Percentiles rank a stretch among this genome's conserved stretches.
Conservation (phyloP, 2,888 invertebrate species). For the Pammene aurita region DNA sequence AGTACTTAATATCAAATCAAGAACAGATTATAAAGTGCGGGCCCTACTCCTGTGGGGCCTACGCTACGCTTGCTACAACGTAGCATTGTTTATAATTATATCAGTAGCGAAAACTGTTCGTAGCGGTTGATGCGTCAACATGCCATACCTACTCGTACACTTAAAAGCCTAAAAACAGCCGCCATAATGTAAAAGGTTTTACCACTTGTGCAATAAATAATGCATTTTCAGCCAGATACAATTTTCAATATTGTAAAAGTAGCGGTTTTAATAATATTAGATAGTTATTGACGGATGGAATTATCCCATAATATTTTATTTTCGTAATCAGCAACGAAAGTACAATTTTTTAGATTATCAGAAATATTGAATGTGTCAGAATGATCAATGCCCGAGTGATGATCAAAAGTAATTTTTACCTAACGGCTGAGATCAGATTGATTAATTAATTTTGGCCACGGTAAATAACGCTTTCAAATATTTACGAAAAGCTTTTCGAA, state of each 20-base stretch:
- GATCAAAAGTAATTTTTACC: not conserved
- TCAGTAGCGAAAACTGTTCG: no score
- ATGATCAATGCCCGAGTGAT: not conserved
- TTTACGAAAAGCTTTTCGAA: conserved; percentile 13
- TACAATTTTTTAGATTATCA: conserved; percentile 3
- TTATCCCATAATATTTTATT: not conserved
- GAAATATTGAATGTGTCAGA: conserved; percentile 12
- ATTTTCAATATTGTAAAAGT: conserved; percentile 10
- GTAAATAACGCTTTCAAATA: conserved; percentile 4
- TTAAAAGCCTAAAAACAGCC: no score
- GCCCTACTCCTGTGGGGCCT: no score
- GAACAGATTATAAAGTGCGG: no score
- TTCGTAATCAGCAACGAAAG: not conserved
- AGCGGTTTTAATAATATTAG: not conserved
- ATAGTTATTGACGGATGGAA: not conserved
- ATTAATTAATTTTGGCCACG: conserved; percentile 23
- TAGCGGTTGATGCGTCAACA: no score
- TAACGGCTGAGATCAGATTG: conserved; percentile 6
- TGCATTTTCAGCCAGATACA: not conserved
- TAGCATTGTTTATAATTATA: no score
- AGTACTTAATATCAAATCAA: no score
- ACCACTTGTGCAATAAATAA: not conserved
- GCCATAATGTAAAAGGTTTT: not conserved
- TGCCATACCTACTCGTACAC: no score
- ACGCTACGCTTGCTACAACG: no score